phyloP scores from a whole-genome alignment of 2,888 invertebrate genomes.

The Meliscaeva auricollis region DNA sequence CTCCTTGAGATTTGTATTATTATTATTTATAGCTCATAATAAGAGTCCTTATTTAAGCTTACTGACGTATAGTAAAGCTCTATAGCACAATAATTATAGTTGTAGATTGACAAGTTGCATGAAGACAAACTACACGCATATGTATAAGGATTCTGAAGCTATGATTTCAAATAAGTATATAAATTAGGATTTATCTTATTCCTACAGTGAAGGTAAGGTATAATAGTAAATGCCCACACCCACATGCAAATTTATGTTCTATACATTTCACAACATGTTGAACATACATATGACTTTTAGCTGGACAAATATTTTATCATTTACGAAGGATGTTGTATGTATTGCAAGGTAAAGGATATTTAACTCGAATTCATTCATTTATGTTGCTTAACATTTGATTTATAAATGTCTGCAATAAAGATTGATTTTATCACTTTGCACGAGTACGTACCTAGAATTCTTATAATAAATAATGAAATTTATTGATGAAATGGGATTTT shows the following conservation, averaged over 20 bases:
- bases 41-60: background rate
- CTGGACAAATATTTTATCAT: background rate
- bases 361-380: constrained; percentile 12
- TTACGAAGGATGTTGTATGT: background rate
- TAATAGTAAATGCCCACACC: no score
- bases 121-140: background rate
- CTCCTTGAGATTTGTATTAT: background rate
- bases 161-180: no score
- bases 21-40: background rate
- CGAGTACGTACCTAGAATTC: background rate
- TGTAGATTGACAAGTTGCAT: background rate
- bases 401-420: constrained; percentile 1
- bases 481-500: no score
- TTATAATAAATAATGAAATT: no score
- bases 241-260: background rate
- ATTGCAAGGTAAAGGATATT: background rate
- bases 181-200: background rate
- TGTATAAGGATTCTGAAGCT: background rate
- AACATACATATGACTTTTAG: background rate
- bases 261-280: background rate
- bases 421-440: constrained; percentile 1
- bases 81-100: background rate
- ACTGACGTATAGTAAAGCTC: background rate
- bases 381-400: constrained; percentile 8
- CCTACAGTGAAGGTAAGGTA: no score